These are phyloP conservation scores for Macrocentrus cingulum DNA, from an alignment of 1,140 invertebrate genomes.

Conservation along the genomic window DNA sequence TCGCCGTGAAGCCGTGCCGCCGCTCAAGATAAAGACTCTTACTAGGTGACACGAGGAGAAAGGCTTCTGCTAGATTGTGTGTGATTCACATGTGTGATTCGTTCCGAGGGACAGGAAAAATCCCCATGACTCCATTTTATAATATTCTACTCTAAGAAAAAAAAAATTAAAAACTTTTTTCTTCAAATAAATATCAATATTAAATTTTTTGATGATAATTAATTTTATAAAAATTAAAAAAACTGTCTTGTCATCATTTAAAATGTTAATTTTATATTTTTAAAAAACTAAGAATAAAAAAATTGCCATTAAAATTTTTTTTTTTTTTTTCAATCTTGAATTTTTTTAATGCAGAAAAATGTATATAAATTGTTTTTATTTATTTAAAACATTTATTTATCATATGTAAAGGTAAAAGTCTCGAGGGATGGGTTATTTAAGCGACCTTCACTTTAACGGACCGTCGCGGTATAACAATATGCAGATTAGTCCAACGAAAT, in stretches of 20 bases:
- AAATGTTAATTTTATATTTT: no score
- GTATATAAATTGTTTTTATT: slow-evolving; percentile 7
- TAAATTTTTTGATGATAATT: no score
- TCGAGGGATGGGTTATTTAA: slow-evolving; percentile 43
- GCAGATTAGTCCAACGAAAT: slow-evolving; percentile 48
- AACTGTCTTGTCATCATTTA: no score
- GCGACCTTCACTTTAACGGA: slow-evolving; percentile 40
- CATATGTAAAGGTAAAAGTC: slow-evolving; percentile 23
- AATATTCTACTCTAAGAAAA: no score
- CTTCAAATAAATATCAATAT: no score
- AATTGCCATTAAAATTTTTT: no score
- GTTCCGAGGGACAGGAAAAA: no score
- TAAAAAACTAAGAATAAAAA: no score
- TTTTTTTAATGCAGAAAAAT: slow-evolving; percentile 10
- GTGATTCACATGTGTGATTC: background rate
- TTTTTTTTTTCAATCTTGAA: slow-evolving; percentile 10
- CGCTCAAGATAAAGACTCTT: slow-evolving; percentile 18
- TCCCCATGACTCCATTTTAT: no score
- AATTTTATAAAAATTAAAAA: no score
- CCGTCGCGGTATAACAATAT: slow-evolving; percentile 44
- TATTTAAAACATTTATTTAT: no score
- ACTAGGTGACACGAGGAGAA: slow-evolving; percentile 13
- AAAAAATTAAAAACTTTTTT: no score
- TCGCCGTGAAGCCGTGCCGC: slow-evolving; percentile 12
- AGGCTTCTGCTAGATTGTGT: slow-evolving; percentile 22